Percentiles rank a stretch among this genome's conserved stretches.
These are phyloP conservation scores for Lasioglossum leucozonium DNA, from an alignment of 2,888 invertebrate genomes.

Conservation along the genomic window DNA sequence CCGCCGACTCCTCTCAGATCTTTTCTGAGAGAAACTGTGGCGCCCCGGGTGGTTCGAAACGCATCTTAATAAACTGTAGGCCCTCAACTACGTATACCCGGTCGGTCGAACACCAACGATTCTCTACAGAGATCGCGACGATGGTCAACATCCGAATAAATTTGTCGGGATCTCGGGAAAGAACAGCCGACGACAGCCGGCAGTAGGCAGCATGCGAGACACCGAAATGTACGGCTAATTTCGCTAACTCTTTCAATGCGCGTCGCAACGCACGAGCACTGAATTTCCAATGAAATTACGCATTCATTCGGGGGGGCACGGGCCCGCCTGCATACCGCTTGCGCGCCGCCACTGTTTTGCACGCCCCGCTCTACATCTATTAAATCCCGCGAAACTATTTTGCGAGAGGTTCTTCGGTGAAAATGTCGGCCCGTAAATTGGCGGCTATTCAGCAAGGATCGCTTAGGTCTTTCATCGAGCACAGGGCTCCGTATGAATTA, in stretches of 20 bases:
- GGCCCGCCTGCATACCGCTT: neutral
- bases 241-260: neutral
- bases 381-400: slow-evolving; percentile 45
- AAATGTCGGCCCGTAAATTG: slow-evolving; percentile 32
- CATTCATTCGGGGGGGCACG: slow-evolving; percentile 22
- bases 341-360: slow-evolving; percentile 9
- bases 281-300: slow-evolving; percentile 41
- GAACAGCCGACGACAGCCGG: too few relatives aligned
- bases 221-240: slow-evolving; percentile 28
- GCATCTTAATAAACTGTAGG: too few relatives aligned
- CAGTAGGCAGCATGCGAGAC: neutral
- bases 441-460: slow-evolving; percentile 42
- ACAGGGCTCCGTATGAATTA: slow-evolving; percentile 35
- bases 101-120: too few relatives aligned
- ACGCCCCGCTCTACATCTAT: slow-evolving; percentile 28
- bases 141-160: neutral
- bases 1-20: too few relatives aligned
- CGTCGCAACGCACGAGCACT: neutral
- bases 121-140: neutral
- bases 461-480: slow-evolving; percentile 45
- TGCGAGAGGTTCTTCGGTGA: slow-evolving; percentile 28
- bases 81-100: too few relatives aligned
- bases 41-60: too few relatives aligned
- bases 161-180: neutral
- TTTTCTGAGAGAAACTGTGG: too few relatives aligned